Percentiles rank a stretch among this genome's conserved stretches.
Conservation (phyloP, 2,888 invertebrate species). For the Leptinotarsa haldemani region DNA sequence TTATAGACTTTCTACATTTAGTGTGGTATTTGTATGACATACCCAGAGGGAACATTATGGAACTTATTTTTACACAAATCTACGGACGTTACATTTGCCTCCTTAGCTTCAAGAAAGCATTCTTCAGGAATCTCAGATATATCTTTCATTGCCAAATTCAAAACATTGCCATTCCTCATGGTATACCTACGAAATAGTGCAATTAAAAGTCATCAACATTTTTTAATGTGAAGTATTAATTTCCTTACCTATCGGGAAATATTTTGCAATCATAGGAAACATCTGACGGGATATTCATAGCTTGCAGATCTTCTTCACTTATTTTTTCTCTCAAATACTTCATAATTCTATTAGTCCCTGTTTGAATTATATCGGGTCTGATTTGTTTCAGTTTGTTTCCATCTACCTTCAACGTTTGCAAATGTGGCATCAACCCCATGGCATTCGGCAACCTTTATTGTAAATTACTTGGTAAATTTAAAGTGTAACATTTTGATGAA, state of each 20-base stretch:
- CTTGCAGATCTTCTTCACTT: slow-evolving; percentile 53
- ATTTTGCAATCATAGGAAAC: slow-evolving; percentile 45
- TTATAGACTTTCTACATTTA: background rate
- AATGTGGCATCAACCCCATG: slow-evolving; percentile 78
- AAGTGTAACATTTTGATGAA: background rate
- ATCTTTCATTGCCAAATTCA: slow-evolving; percentile 74
- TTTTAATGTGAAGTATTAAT: background rate
- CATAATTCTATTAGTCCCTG: slow-evolving; percentile 86
- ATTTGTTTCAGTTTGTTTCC: slow-evolving; percentile 88
- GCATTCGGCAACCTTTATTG: slow-evolving; percentile 73
- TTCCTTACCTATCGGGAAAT: slow-evolving; percentile 55
- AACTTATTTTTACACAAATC: slow-evolving; percentile 88
- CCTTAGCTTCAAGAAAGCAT: slow-evolving; percentile 77
- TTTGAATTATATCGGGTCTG: slow-evolving; percentile 83
- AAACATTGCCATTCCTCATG: slow-evolving; percentile 70
- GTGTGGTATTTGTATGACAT: slow-evolving; percentile 49
- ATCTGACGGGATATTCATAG: slow-evolving; percentile 33
- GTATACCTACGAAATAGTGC: slow-evolving; percentile 65
- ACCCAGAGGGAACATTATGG: slow-evolving; percentile 76
- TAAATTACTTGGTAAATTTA: background rate
- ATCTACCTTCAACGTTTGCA: slow-evolving; percentile 85
- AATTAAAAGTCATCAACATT: slow-evolving; percentile 11
- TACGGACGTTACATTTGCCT: slow-evolving; percentile 78
- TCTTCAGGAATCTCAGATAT: slow-evolving; percentile 76
- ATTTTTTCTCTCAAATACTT: slow-evolving; percentile 78